Percentiles rank a stretch among this genome's conserved stretches.
phyloP scores from a whole-genome alignment of 2,113 vertebrate genomes.

The Platysteira castanea region DNA sequence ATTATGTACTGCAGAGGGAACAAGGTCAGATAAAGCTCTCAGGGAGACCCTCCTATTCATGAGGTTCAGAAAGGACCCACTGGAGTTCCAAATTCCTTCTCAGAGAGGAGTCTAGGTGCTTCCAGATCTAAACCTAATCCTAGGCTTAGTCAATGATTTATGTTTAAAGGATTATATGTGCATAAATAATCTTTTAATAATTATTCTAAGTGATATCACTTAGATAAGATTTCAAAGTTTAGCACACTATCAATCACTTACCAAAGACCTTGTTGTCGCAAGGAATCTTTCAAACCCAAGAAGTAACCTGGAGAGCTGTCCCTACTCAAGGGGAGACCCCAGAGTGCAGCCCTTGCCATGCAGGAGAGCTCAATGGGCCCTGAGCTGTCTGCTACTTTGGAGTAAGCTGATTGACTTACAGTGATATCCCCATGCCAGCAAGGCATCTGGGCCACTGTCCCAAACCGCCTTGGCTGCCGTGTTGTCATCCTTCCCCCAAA shows the following conservation, averaged over 20 bases:
- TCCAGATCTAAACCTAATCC: not conserved
- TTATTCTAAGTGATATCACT: too few species aligned
- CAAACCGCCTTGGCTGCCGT: not conserved
- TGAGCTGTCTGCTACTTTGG: fast-evolving
- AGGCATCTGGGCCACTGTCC: not conserved
- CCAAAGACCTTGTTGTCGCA: not conserved
- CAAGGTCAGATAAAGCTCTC: not conserved
- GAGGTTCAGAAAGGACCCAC: not conserved
- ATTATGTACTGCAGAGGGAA: not conserved
- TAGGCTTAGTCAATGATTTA: not conserved
- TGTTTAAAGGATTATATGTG: not conserved
- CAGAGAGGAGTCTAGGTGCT: too few species aligned
- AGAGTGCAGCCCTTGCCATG: not conserved
- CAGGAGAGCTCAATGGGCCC: not conserved
- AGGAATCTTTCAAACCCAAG: not conserved
- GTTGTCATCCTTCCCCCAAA: not conserved
- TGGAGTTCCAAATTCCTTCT: not conserved
- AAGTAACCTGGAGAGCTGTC: not conserved
- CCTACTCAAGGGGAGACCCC: too few species aligned
- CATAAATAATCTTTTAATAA: not conserved
- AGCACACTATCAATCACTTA: not conserved
- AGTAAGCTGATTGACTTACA: not conserved
- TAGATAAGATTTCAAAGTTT: not conserved
- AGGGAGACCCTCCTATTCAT: not conserved
- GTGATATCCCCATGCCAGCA: not conserved